Percentiles rank a stretch among this genome's conserved stretches.
Conservation (phyloP, 2,113 vertebrate species). For the Petrocephalus zakoni region DNA sequence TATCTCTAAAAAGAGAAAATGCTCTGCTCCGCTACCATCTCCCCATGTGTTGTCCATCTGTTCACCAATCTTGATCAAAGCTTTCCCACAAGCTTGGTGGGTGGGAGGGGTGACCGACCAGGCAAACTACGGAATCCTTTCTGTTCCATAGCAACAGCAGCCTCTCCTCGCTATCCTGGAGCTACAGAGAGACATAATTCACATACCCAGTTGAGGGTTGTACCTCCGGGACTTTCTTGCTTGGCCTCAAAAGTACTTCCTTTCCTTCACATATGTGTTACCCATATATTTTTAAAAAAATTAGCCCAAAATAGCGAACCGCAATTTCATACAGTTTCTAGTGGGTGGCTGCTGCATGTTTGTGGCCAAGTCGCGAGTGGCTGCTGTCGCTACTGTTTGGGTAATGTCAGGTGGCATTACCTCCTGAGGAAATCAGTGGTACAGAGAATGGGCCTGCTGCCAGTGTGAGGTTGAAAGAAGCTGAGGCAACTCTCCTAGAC, state of each 20-base stretch:
- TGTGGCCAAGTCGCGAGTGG: neutral
- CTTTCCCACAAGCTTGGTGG: neutral
- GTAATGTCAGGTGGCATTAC: neutral
- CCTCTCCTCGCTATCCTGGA: neutral
- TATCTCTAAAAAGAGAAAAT: neutral
- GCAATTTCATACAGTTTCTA: neutral
- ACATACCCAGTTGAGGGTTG: neutral
- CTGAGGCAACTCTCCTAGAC: neutral
- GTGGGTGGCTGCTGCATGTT: neutral
- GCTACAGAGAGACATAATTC: neutral
- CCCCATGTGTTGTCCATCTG: neutral
- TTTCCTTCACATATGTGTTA: neutral
- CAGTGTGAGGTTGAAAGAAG: constrained; percentile 1
- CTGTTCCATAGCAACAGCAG: neutral
- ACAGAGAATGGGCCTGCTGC: neutral
- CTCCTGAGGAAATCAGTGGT: neutral
- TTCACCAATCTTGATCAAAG: neutral
- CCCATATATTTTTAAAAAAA: neutral
- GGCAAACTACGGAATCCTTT: neutral
- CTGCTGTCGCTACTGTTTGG: neutral
- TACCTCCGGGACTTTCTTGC: neutral
- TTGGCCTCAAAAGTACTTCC: neutral
- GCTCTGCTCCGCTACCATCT: neutral
- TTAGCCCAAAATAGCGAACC: neutral
- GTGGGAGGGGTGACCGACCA: neutral